Percentiles rank a stretch among this genome's conserved stretches.
phyloP scores from a whole-genome alignment of 2,888 invertebrate species.

The Lumbricus terrestris region DNA sequence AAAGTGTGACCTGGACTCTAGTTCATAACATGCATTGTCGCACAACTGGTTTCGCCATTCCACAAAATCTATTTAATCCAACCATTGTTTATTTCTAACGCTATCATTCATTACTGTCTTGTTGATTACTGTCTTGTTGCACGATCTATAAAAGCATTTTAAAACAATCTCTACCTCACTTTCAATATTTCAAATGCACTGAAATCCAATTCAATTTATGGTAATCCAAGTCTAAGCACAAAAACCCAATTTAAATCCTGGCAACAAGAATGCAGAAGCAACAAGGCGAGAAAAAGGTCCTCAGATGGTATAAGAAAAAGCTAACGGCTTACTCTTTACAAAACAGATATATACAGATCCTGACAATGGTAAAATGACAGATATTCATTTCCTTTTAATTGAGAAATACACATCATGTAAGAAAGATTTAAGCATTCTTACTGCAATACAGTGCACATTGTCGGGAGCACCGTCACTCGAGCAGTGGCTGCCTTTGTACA shows the following conservation, averaged over 20 bases:
- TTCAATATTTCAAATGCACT: background rate
- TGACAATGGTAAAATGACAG: background rate
- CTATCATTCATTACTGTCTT: background rate
- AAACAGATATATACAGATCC: background rate
- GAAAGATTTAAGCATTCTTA: background rate
- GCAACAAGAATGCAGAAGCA: background rate
- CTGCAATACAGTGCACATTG: background rate
- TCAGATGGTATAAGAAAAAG: background rate
- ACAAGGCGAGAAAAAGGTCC: background rate
- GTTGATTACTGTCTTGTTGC: background rate
- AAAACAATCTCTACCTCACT: background rate
- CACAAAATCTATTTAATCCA: background rate
- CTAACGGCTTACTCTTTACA: background rate
- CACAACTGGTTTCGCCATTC: background rate
- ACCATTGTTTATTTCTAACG: background rate
- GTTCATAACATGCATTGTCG: background rate
- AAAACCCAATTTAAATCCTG: background rate
- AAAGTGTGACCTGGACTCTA: background rate
- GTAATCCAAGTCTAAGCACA: background rate
- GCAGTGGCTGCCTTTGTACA: background rate
- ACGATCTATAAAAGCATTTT: background rate
- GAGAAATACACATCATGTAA: background rate
- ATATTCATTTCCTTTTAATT: background rate
- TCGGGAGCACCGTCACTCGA: background rate
- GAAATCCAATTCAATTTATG: background rate